A percentile compares a stretch with the other conserved stretches of the same genome.
Evolutionary conservation across 2,113 vertebrate species (phyloP).

Genomic region (Paralichthys olivaceus): DNA sequence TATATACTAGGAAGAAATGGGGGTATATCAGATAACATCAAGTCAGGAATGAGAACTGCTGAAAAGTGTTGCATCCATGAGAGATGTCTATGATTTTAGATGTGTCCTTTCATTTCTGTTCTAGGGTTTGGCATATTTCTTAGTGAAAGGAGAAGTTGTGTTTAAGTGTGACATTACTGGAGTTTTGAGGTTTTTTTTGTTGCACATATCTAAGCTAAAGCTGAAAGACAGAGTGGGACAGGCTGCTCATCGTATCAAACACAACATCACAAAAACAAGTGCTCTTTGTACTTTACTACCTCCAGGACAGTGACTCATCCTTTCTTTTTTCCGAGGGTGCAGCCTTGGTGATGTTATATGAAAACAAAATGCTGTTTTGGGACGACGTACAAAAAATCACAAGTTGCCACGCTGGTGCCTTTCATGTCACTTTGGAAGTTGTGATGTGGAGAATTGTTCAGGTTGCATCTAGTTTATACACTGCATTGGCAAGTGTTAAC

Average conservation of each 20-base stretch:
- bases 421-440: conserved; percentile 6
- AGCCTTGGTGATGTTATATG: conserved; percentile 11
- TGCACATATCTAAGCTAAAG: not conserved
- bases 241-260: not conserved
- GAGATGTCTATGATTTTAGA: not conserved
- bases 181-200: no score
- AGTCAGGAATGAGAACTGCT: not conserved
- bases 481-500: no score
- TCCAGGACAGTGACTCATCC: conserved; percentile 43
- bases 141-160: not conserved
- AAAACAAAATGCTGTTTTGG: conserved; percentile 18
- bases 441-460: not conserved
- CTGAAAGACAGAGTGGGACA: not conserved
- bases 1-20: not conserved
- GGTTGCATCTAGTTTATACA: not conserved
- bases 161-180: not conserved
- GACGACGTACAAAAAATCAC: conserved; percentile 1
- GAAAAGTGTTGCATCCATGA: not conserved
- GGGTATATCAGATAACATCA: not conserved
- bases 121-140: no score
- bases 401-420: not conserved
- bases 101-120: no score
- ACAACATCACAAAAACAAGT: not conserved
- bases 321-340: not conserved
- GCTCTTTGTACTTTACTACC: conserved; percentile 7